These are phyloP conservation scores for Tringa solitaria DNA, from an alignment of 2,113 vertebrate genomes.

Conservation along the genomic window DNA sequence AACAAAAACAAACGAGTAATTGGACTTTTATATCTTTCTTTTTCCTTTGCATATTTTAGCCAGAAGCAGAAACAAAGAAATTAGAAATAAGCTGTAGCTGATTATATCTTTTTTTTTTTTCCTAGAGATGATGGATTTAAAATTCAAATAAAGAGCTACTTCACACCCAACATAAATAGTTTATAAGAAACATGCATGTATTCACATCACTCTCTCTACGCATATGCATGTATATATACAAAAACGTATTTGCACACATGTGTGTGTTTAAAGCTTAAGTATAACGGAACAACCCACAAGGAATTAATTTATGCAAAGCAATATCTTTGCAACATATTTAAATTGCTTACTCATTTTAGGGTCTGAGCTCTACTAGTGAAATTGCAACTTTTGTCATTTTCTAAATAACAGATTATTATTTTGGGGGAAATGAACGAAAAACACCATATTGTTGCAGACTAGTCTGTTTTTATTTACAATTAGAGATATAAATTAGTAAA, in stretches of 20 bases:
- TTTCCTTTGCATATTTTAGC: neutral
- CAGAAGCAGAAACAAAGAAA: constrained; percentile 17
- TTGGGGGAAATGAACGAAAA: constrained; percentile 50
- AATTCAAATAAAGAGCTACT: neutral
- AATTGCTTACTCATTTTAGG: constrained; percentile 22
- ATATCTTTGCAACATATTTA: constrained; percentile 33
- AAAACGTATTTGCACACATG: neutral
- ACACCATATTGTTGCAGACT: constrained; percentile 78
- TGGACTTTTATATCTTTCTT: neutral
- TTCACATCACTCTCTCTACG: neutral
- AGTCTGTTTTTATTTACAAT: constrained; percentile 97
- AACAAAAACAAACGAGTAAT: neutral
- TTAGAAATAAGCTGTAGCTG: neutral
- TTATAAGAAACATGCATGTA: constrained; percentile 33
- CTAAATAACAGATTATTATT: neutral
- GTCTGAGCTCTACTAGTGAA: neutral
- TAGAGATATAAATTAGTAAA: constrained; percentile 99
- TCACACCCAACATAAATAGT: neutral
- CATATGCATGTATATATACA: constrained; percentile 1
- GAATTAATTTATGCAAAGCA: constrained; percentile 52
- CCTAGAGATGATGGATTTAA: neutral
- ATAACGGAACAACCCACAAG: constrained; percentile 24
- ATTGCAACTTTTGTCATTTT: constrained; percentile 21
- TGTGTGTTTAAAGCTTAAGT: constrained; percentile 11
- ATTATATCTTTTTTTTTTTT: neutral